A percentile compares a stretch with the other conserved stretches of the same genome.
These are phyloP conservation scores for Teinopalpus imperialis DNA, from an alignment of 2,888 invertebrate genomes.

Conservation along the genomic window DNA sequence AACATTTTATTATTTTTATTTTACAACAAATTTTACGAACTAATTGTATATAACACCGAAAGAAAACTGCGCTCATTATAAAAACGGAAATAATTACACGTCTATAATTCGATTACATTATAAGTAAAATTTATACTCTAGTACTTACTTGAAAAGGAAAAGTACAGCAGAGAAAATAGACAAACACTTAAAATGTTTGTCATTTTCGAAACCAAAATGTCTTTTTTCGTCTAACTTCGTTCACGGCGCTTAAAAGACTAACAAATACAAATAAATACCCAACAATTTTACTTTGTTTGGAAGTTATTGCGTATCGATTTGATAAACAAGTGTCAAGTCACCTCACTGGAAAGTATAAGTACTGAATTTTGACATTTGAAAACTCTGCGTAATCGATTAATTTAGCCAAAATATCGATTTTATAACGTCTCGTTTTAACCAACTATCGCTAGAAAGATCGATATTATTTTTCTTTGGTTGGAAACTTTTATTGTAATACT, in stretches of 20 bases:
- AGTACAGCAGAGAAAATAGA: slow-evolving; percentile 53
- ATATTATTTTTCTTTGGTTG: no score
- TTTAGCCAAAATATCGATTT: no score
- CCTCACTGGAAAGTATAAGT: slow-evolving; percentile 18
- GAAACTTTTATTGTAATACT: no score
- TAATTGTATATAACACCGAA: no score
- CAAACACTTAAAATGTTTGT: slow-evolving; percentile 70
- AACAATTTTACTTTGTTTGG: slow-evolving; percentile 67
- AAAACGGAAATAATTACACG: slow-evolving; percentile 39
- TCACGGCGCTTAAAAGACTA: slow-evolving; percentile 46
- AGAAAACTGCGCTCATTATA: slow-evolving; percentile 31
- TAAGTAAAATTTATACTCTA: slow-evolving; percentile 26
- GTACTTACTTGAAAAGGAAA: slow-evolving; percentile 68
- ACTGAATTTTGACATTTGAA: no score
- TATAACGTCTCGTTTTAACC: no score
- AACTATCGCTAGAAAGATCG: no score
- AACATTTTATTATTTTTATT: no score
- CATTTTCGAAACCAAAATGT: slow-evolving; percentile 51
- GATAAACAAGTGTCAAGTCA: slow-evolving; percentile 63
- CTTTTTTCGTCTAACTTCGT: slow-evolving; percentile 43
- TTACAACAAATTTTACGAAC: no score
- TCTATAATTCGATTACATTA: slow-evolving; percentile 28
- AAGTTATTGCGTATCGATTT: slow-evolving; percentile 56
- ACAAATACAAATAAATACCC: slow-evolving; percentile 47
- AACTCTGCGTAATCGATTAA: no score